Base-by-base conservation (phyloP, 2,113 vertebrate genomes). In the Elgaria multicarinata region DNA sequence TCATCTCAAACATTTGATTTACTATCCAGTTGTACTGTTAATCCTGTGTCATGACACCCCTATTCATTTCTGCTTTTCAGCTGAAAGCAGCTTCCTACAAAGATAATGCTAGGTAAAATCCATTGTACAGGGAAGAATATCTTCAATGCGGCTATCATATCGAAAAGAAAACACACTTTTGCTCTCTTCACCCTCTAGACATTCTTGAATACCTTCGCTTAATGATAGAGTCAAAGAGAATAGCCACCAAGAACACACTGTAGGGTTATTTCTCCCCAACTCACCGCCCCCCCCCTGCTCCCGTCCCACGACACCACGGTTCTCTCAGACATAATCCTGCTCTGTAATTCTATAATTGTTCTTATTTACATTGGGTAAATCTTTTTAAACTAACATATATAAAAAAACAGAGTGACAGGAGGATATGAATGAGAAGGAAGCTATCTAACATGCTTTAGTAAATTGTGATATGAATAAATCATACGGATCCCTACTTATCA, bases 21-120 rank as follows among this genome's bases (percentile, higher is more conserved):
- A 97, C 98, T 97, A 96, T 97, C 98, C 93, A 93, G 98, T 97
- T 98, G 98, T 98, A 98, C 98, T 97, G 97, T 97, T 99, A 99
- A 99, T 99, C 98, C 98, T 96, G 92, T 99, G 99, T 99, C 98
- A 98, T 98, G 99, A 99, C 98, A 99, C 98, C 98, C 98, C 98
- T 98, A 98, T 98, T 98, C 98, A 98, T 98, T 98, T 98, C 98
- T 98, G 98, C 98, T 98, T 99, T 97, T 97, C 98, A 97, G 96
- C 98, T 97, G 98, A 98, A 98, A 98, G 98, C 98, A 97, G 98
- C 98, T 98, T 98, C 98, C 98, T 98, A 93, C 97, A 97, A 98
- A 99, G 99, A 99, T 99, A 99, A 99, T 99, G 98, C 98, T 98
- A 98, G 98, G 98, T 99, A 98, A 98, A 99, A 98, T 98, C 98